These are phyloP conservation scores for Cosmia pyralina DNA, from an alignment of 2,888 invertebrate genomes.

Conservation along the genomic window DNA sequence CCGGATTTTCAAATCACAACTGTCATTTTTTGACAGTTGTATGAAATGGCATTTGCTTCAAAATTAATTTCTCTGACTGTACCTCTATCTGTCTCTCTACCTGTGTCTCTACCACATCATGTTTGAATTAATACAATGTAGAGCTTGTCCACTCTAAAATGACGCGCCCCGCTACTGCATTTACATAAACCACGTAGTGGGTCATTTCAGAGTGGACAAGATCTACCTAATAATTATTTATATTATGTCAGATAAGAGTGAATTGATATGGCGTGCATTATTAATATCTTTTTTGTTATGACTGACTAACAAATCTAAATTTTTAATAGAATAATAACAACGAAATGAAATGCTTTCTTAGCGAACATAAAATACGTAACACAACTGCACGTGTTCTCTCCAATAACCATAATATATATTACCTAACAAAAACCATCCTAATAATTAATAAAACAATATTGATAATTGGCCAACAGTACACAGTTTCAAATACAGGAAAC, in stretches of 20 bases:
- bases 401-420: conserved; percentile 3
- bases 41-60: not conserved
- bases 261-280: not conserved
- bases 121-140: not conserved
- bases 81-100: not conserved
- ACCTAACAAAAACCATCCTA: conserved; percentile 24
- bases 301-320: not conserved
- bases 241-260: not conserved
- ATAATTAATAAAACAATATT: conserved; percentile 40
- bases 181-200: no score
- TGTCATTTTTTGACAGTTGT: not conserved
- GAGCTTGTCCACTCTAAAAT: no score
- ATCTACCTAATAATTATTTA: not conserved
- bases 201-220: no score
- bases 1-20: not conserved
- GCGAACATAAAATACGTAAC: not conserved
- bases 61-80: not conserved
- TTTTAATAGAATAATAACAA: not conserved
- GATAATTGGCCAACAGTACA: conserved; percentile 41
- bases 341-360: not conserved
- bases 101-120: not conserved
- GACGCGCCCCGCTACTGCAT: no score
- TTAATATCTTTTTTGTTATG: not conserved
- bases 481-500: conserved; percentile 51
- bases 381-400: not conserved